phyloP scores from a whole-genome alignment of 2,113 vertebrate genomes.

The Sminthopsis crassicaudata region DNA sequence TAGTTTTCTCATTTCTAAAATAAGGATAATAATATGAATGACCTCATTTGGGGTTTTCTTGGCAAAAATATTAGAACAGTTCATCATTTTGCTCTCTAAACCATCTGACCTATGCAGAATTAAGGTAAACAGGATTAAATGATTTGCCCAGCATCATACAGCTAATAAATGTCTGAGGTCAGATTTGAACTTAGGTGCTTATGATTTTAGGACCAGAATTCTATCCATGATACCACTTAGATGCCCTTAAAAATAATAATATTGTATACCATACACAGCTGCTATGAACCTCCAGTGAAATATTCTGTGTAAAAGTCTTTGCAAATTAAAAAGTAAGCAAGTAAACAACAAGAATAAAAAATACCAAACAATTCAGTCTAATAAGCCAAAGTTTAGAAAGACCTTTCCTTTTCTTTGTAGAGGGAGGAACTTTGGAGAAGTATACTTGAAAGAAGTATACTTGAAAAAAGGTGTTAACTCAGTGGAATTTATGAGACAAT shows the following conservation, averaged over 20 bases:
- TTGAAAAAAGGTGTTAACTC: too few species aligned
- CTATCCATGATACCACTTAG: neutral
- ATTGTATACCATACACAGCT: neutral
- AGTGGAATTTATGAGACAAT: too few species aligned
- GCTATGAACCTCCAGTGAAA: neutral
- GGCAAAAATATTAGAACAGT: neutral
- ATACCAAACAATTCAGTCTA: neutral
- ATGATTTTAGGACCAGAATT: neutral
- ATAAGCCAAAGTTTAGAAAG: neutral
- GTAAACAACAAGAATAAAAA: too few species aligned
- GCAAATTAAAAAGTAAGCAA: neutral
- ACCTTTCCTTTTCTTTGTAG: neutral
- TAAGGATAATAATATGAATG: constrained; percentile 19
- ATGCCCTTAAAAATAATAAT: neutral
- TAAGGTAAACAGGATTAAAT: neutral
- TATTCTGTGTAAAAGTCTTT: neutral
- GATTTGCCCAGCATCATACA: neutral
- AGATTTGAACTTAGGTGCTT: neutral
- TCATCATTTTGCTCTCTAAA: neutral
- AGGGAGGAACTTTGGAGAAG: too few species aligned
- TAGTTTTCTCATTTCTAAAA: constrained; percentile 11
- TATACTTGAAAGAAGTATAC: too few species aligned
- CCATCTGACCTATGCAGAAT: neutral
- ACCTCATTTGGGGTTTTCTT: neutral
- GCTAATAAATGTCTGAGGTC: neutral